A percentile compares a stretch with the other conserved stretches of the same genome.
phyloP scores from a whole-genome alignment of 2,888 invertebrate genomes.

The Ophioninae sp. region DNA sequence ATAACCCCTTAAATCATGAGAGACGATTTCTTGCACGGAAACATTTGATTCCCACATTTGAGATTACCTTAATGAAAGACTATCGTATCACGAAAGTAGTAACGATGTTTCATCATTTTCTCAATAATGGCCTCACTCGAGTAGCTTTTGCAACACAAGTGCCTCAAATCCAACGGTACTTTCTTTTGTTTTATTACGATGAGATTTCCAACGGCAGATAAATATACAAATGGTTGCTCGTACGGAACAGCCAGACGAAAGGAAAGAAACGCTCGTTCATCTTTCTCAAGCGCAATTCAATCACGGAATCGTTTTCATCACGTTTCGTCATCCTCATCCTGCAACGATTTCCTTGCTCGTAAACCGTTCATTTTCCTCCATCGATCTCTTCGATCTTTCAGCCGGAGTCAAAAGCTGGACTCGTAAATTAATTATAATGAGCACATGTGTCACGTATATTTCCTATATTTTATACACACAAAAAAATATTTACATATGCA shows the following conservation, averaged over 20 bases:
- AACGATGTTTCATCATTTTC: background rate
- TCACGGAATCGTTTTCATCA: conserved; percentile 16
- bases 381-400: background rate
- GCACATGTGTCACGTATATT: too few relatives aligned
- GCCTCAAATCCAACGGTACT: background rate
- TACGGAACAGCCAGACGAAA: background rate
- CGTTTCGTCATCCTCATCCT: conserved; percentile 25
- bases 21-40: too few relatives aligned
- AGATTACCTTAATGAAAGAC: background rate
- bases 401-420: background rate
- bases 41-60: too few relatives aligned
- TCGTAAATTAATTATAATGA: background rate
- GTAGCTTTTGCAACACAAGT: background rate
- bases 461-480: too few relatives aligned
- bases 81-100: background rate
- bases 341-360: conserved; percentile 22
- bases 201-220: conserved; percentile 2
- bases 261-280: conserved; percentile 32
- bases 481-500: background rate
- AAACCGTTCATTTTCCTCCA: conserved; percentile 8
- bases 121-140: background rate
- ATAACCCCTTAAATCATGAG: too few relatives aligned
- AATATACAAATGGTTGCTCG: background rate
- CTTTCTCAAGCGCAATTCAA: background rate
- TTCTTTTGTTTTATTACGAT: background rate